Percentiles rank a stretch among this genome's conserved stretches.
phyloP scores from a whole-genome alignment of 1,140 invertebrate genomes.

The Pseudomyrmex concolor region DNA sequence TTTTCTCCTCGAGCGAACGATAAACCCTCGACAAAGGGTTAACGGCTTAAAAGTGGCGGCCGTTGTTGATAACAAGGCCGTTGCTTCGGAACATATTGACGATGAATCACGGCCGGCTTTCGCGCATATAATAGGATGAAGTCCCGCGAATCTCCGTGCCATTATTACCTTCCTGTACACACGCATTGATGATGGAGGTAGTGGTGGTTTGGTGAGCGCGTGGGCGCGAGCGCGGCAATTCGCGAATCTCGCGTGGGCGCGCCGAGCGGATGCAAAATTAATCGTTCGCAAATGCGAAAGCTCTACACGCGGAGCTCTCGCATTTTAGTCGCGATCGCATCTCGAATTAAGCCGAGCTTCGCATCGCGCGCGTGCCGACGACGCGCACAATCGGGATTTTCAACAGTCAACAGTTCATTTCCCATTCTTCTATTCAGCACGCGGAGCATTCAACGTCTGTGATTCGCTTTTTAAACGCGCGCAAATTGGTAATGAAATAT shows the following conservation, averaged over 20 bases:
- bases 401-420: background rate
- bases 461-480: background rate
- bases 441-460: background rate
- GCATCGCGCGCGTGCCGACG: background rate
- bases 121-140: slow-evolving; percentile 48
- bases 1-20: background rate
- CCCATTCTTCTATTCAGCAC: background rate
- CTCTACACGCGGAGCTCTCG: slow-evolving; percentile 19
- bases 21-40: slow-evolving; percentile 15
- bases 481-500: background rate
- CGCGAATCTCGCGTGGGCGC: slow-evolving; percentile 55
- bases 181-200: too few relatives aligned
- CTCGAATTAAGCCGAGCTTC: slow-evolving; percentile 22
- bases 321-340: slow-evolving; percentile 24
- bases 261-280: slow-evolving; percentile 65
- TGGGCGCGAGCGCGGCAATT: slow-evolving; percentile 61
- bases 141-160: slow-evolving; percentile 57
- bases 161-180: slow-evolving; percentile 28
- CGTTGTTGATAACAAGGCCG: slow-evolving; percentile 44
- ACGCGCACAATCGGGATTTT: background rate
- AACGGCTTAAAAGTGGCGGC: slow-evolving; percentile 47
- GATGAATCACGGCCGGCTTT: slow-evolving; percentile 68
- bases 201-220: slow-evolving; percentile 28
- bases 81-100: slow-evolving; percentile 52
- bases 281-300: slow-evolving; percentile 65